These are phyloP conservation scores for Platygyra sinensis DNA, from an alignment of 64 coral and sea anemone species.

Conservation along the genomic window DNA sequence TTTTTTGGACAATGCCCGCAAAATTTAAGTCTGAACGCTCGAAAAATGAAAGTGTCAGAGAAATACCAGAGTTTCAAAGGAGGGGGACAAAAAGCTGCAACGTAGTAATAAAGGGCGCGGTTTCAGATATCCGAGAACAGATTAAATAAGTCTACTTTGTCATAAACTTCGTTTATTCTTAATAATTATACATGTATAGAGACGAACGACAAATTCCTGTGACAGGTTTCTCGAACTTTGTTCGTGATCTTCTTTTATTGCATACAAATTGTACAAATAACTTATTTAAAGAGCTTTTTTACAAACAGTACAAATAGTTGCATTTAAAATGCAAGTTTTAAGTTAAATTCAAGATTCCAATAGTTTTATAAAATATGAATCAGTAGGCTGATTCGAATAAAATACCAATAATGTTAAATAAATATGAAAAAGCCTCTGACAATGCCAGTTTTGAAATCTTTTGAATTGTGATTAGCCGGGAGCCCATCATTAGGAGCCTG, in stretches of 20 bases:
- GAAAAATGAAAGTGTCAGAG: no score
- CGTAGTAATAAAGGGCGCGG: no score
- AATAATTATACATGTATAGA: neutral
- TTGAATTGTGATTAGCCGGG: neutral
- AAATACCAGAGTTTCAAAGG: no score
- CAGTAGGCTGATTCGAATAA: neutral
- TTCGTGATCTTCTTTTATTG: neutral
- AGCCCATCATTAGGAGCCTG: no score
- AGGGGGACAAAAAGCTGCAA: no score
- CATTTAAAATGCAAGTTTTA: neutral
- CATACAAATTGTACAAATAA: conserved; percentile 4
- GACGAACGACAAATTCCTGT: neutral
- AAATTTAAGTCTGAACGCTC: no score
- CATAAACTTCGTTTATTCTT: neutral
- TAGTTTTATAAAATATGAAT: neutral
- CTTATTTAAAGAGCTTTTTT: neutral
- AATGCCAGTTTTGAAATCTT: neutral
- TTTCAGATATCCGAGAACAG: no score
- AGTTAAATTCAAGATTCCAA: neutral
- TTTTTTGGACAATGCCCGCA: no score
- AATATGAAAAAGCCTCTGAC: neutral
- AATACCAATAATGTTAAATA: neutral
- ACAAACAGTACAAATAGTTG: neutral
- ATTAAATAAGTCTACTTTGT: neutral
- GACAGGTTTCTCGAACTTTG: neutral